Evolutionary conservation across 1,140 invertebrate species (phyloP).

Genomic region (Leptestheria dahalacensis): DNA sequence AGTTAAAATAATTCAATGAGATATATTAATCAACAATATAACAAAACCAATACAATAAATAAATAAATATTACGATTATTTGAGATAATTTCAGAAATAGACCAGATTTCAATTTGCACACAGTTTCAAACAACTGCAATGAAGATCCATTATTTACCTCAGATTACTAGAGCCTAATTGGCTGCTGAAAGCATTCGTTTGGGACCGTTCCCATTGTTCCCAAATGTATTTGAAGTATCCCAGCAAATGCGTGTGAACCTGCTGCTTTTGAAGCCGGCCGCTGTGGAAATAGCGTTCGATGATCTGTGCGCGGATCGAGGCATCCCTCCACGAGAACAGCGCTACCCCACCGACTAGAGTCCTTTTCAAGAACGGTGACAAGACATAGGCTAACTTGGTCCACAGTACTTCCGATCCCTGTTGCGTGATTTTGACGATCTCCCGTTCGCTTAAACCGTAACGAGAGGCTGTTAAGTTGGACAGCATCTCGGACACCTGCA

Average conservation of each 20-base stretch:
- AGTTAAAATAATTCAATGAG: no score
- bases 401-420: slow-evolving; percentile 34
- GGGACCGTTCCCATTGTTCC: slow-evolving; percentile 1
- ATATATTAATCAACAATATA: no score
- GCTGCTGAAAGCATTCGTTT: neutral
- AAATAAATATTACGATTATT: neutral
- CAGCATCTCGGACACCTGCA: neutral
- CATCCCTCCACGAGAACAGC: slow-evolving; percentile 46
- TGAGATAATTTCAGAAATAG: no score
- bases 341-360: slow-evolving; percentile 37
- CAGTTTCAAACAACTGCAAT: no score
- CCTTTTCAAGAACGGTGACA: slow-evolving; percentile 48
- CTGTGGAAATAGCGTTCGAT: slow-evolving; percentile 37
- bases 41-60: neutral
- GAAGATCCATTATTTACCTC: neutral
- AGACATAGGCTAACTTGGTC: slow-evolving; percentile 44
- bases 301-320: slow-evolving; percentile 36
- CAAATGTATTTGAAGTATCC: slow-evolving; percentile 36
- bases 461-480: neutral
- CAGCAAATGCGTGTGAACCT: slow-evolving; percentile 33
- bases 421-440: neutral
- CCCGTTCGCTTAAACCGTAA: slow-evolving; percentile 1
- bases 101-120: no score
- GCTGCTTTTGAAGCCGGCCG: slow-evolving; percentile 25
- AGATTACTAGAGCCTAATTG: neutral